phyloP scores from a whole-genome alignment of 2,113 vertebrate species.

The Gnathonemus echidnorhynchus region DNA sequence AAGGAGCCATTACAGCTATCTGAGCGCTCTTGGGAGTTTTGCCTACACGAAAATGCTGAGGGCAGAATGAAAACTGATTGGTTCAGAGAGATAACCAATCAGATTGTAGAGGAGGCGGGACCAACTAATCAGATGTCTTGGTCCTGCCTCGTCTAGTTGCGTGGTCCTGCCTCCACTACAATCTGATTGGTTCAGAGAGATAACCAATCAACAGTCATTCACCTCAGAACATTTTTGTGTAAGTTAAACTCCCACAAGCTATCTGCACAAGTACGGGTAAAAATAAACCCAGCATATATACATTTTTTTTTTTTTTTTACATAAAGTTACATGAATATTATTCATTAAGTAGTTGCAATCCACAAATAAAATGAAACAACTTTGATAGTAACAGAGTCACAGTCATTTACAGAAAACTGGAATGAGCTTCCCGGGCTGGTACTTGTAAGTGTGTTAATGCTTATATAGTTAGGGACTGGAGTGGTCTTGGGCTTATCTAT shows the following conservation, averaged over 20 bases:
- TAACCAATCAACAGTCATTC: background rate
- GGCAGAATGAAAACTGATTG: background rate
- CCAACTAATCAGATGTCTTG: background rate
- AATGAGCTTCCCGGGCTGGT: constrained; percentile 27
- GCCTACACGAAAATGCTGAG: background rate
- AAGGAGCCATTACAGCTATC: background rate
- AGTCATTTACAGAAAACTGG: constrained; percentile 12
- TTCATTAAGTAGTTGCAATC: background rate
- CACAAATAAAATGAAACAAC: constrained; percentile 9
- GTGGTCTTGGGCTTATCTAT: background rate
- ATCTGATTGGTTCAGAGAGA: background rate
- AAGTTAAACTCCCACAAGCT: background rate
- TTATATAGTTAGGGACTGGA: constrained; percentile 14
- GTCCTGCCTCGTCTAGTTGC: background rate
- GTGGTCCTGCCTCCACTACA: background rate
- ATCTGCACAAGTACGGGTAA: background rate
- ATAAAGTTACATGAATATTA: constrained; percentile 8
- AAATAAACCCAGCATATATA: background rate
- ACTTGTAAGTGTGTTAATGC: constrained; percentile 24
- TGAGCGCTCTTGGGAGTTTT: background rate
- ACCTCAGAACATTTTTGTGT: background rate
- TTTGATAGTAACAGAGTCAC: background rate
- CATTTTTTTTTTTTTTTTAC: background rate
- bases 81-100: background rate
- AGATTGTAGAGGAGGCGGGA: background rate